Base-by-base conservation (phyloP, 2,797 vertebrate species). In the Lerista edwardsae region DNA sequence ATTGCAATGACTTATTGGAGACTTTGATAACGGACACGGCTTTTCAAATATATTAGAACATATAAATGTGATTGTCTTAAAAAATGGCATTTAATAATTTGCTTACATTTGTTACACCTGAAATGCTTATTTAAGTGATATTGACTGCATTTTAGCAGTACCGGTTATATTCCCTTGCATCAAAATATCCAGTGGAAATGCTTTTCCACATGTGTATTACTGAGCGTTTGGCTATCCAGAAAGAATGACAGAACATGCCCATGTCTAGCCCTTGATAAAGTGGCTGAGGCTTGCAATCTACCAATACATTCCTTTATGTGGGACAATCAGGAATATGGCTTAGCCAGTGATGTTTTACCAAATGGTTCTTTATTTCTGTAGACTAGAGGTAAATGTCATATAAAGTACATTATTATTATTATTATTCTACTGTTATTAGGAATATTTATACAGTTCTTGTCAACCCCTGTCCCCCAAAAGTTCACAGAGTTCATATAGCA, bases 31-130 rank as follows among this genome's bases (percentile, higher is more conserved):
- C 3, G 83, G 79, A 84, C 61, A 72, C 81, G n/a, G 36, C 51
- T 59, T 90, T 90, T 85, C 21, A 87, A 81, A 68, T 78, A 5
- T 85, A 74, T 77, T 85, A 84, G 64, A 77, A 83, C 89, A 92
- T 83, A 1, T 78, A 78, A 89, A 82, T 90, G n/a, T n/a, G 0
- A 86, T 84, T 90, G n/a, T 34, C 80, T 81, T 76, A 17, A 61
- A 85, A 76, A 87, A 91, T 91, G 9, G 44, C 57, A 51, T 86
- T 75, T 84, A 51, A 67, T 83, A 84, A 82, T 74, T 41, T 89
- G 27, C 27, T 86, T 90, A 31, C 74, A 79, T 92, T 91, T 72
- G 1, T 92, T 90, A 39, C 1, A 88, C 29, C 15, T 80, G n/a
- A 69, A 44, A 80, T 25, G 11, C 17, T 91, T 47, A 87, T 69